phyloP scores from a whole-genome alignment of 2,888 invertebrate species.

The Hanleya hanleyi region DNA sequence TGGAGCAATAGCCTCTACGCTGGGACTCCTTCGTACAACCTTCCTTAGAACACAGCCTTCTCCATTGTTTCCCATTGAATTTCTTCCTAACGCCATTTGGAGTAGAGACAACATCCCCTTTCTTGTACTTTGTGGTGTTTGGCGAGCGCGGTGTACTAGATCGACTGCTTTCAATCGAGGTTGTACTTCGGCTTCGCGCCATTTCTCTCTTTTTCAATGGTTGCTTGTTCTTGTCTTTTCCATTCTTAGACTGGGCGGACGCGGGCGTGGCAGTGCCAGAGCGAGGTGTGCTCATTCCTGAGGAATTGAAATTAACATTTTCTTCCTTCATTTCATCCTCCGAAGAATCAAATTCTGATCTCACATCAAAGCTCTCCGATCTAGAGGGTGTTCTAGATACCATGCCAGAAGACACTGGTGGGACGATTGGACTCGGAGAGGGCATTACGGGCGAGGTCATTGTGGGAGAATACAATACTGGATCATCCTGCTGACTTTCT shows the following conservation, averaged over 20 bases:
- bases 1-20: slow-evolving; percentile 95
- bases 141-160: slow-evolving; percentile 71
- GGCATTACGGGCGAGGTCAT: slow-evolving; percentile 34
- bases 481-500: slow-evolving; percentile 38
- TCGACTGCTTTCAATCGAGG: slow-evolving; percentile 61
- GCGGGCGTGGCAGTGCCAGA: slow-evolving; percentile 90
- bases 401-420: slow-evolving; percentile 6
- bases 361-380: slow-evolving; percentile 34
- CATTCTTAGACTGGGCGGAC: slow-evolving; percentile 51
- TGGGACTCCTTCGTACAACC: slow-evolving; percentile 98
- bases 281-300: slow-evolving; percentile 70
- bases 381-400: slow-evolving; percentile 23
- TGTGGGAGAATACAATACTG: slow-evolving; percentile 2
- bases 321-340: slow-evolving; percentile 67
- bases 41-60: slow-evolving; percentile 95
- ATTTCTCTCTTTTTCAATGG: slow-evolving; percentile 64
- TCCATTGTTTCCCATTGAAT: slow-evolving; percentile 99
- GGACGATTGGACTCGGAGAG: background rate
- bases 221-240: slow-evolving; percentile 48
- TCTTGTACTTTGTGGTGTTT: slow-evolving; percentile 75
- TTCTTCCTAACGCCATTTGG: slow-evolving; percentile 98
- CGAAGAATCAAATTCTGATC: slow-evolving; percentile 46
- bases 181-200: slow-evolving; percentile 65
- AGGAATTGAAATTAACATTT: slow-evolving; percentile 63
- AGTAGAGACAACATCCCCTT: slow-evolving; percentile 96